phyloP scores from a whole-genome alignment of 2,888 invertebrate species.

The Brenthis daphne region DNA sequence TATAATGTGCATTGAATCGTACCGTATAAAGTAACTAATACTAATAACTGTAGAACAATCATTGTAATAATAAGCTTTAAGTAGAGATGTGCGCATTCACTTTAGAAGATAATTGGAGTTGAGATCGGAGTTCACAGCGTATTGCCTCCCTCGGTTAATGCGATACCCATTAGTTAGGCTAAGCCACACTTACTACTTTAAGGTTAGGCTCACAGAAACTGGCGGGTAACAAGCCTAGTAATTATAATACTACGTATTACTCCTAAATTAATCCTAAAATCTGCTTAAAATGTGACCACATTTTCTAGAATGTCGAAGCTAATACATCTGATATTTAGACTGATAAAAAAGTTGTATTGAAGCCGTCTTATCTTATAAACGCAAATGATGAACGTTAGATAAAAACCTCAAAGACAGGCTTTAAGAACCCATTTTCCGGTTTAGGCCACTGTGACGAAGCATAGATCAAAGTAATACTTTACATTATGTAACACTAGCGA shows the following conservation, averaged over 20 bases:
- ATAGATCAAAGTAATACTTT: neutral
- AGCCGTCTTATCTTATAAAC: too few species aligned
- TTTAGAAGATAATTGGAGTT: slow-evolving; percentile 26
- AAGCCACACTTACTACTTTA: slow-evolving; percentile 21
- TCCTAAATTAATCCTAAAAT: too few species aligned
- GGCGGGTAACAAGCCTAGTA: slow-evolving; percentile 3
- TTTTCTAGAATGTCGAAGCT: too few species aligned
- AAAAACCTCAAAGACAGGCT: too few species aligned
- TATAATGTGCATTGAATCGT: too few species aligned
- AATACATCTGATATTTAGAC: too few species aligned
- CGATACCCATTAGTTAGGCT: slow-evolving; percentile 34
- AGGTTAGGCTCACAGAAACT: slow-evolving; percentile 10
- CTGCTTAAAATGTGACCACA: too few species aligned
- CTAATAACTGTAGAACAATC: slow-evolving; percentile 7
- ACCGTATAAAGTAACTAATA: neutral
- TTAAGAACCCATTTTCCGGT: too few species aligned
- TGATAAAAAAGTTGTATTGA: too few species aligned
- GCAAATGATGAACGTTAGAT: too few species aligned
- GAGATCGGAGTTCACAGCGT: slow-evolving; percentile 27
- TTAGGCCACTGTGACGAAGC: too few species aligned
- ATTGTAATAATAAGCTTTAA: slow-evolving; percentile 1
- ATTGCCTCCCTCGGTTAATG: slow-evolving; percentile 31
- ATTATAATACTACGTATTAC: neutral
- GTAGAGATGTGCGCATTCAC: slow-evolving; percentile 20
- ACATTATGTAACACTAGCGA: neutral